Percentiles rank a stretch among this genome's conserved stretches.
Conservation (phyloP, 1,140 invertebrate species). For the Monochamus saltuarius region DNA sequence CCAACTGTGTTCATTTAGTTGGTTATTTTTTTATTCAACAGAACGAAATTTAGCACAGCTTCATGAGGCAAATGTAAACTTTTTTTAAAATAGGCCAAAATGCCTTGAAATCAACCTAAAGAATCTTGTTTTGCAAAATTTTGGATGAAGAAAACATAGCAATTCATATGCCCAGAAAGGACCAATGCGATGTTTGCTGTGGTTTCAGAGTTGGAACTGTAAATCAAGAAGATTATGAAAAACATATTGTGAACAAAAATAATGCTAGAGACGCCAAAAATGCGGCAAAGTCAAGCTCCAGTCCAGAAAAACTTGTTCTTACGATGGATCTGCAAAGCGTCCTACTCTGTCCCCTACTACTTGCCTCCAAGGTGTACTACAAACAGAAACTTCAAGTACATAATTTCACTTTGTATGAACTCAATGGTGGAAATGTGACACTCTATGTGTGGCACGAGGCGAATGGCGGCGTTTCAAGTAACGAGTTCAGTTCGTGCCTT, state of each 20-base stretch:
- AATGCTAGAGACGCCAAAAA: constrained; percentile 16
- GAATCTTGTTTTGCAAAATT: constrained; percentile 7
- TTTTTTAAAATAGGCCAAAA: no score
- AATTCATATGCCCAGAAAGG: constrained; percentile 14
- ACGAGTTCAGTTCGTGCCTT: no score
- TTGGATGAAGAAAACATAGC: constrained; percentile 14
- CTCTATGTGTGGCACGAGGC: constrained; percentile 46
- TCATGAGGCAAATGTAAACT: no score
- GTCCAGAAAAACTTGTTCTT: not conserved
- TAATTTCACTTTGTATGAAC: constrained; percentile 37
- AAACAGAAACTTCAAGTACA: no score
- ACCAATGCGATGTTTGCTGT: constrained; percentile 19
- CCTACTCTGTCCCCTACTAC: not conserved
- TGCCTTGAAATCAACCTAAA: not conserved
- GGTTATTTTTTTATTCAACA: no score
- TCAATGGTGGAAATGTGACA: constrained; percentile 36
- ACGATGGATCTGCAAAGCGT: not conserved
- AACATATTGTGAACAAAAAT: constrained; percentile 12
- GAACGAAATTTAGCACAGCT: no score
- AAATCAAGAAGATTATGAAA: constrained; percentile 7
- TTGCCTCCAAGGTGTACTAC: no score
- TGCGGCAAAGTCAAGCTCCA: no score
- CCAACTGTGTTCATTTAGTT: no score
- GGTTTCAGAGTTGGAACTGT: constrained; percentile 3
- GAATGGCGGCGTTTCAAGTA: constrained; percentile 38